These are phyloP conservation scores for Patagioenas fasciata DNA, from an alignment of 2,113 vertebrate genomes.

Conservation along the genomic window DNA sequence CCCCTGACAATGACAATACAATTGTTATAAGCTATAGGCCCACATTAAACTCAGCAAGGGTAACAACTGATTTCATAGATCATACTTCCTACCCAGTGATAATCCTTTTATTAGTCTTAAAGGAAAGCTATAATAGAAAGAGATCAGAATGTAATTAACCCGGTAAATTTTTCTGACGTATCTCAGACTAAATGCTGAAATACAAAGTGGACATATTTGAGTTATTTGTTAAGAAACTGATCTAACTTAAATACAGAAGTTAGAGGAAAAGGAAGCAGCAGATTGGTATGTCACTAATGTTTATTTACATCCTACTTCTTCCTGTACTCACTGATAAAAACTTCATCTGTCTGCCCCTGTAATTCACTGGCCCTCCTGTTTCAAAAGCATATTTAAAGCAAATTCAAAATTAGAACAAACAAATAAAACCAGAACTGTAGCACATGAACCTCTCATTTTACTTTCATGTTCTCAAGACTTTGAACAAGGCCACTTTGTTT, in stretches of 20 bases:
- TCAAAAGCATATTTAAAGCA: constrained; percentile 36
- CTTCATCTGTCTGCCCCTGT: background rate
- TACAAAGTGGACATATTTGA: constrained; percentile 11
- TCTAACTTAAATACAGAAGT: constrained; percentile 46
- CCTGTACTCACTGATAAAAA: constrained; percentile 54
- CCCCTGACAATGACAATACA: background rate
- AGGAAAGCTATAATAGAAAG: background rate
- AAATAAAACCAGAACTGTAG: background rate
- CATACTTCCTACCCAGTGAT: background rate
- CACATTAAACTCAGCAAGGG: background rate
- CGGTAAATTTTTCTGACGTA: background rate
- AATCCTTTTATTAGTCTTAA: constrained; percentile 34
- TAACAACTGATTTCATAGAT: constrained; percentile 4
- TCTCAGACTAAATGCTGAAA: background rate
- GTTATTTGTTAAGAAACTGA: constrained; percentile 64
- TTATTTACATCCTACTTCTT: constrained; percentile 64
- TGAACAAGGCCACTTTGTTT: constrained; percentile 51
- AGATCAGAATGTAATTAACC: background rate
- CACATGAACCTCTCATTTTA: background rate
- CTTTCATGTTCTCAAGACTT: constrained; percentile 46
- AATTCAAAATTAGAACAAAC: constrained; percentile 46
- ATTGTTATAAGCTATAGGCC: background rate
- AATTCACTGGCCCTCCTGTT: background rate
- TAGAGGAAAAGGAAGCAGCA: constrained; percentile 69
- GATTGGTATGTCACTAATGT: constrained; percentile 70